A percentile compares a stretch with the other conserved stretches of the same genome.
Conservation (phyloP, 2,797 vertebrate genomes). For the Trachurus trachurus region DNA sequence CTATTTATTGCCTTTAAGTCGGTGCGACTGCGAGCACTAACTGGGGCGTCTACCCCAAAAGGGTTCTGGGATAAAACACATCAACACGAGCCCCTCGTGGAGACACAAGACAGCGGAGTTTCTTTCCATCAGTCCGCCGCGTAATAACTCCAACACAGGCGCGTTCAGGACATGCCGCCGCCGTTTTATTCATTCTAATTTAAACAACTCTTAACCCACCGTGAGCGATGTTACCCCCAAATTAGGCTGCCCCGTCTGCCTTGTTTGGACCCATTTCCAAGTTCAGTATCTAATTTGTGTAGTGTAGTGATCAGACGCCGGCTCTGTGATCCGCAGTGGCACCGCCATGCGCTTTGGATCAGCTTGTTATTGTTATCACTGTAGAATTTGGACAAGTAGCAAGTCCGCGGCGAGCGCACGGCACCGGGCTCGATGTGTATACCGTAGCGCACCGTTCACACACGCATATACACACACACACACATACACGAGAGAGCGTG, state of each 20-base stretch:
- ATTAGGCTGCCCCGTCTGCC: conserved; percentile 23
- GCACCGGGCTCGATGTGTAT: conserved; percentile 14
- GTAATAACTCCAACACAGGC: conserved; percentile 27
- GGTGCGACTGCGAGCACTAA: conserved; percentile 5
- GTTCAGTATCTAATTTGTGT: conserved; percentile 35
- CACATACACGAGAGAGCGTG: conserved; percentile 1
- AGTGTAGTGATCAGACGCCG: background rate
- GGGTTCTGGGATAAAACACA: conserved; percentile 17
- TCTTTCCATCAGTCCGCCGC: background rate
- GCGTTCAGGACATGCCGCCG: conserved; percentile 29
- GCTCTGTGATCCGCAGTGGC: background rate
- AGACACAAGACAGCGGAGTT: conserved; percentile 39
- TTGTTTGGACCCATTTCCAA: conserved; percentile 28
- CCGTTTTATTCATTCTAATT: conserved; percentile 14
- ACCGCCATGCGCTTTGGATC: conserved; percentile 27
- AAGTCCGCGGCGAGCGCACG: conserved; percentile 45
- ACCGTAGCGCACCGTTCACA: conserved; percentile 40
- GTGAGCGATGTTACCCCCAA: conserved; percentile 9
- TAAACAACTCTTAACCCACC: conserved; percentile 40
- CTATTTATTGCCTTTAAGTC: conserved; percentile 49
- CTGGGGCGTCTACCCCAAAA: conserved; percentile 57
- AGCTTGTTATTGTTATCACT: conserved; percentile 22
- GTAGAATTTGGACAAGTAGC: conserved; percentile 47
- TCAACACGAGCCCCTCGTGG: background rate
- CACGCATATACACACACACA: conserved; percentile 9